These are phyloP conservation scores for Pangasius larnaudii DNA, from an alignment of 2,797 vertebrate species.

Conservation along the genomic window DNA sequence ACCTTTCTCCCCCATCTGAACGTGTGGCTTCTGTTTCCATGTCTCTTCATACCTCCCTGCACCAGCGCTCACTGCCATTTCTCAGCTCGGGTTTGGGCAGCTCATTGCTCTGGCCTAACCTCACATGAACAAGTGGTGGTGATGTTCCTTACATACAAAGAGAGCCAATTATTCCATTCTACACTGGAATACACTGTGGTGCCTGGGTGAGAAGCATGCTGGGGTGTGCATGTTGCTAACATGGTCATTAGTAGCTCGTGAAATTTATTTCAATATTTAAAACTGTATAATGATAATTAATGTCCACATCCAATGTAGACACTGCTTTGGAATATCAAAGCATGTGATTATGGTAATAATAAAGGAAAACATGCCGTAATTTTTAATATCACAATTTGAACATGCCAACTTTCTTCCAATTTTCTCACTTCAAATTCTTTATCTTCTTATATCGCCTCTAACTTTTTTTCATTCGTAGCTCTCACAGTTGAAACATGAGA, in stretches of 20 bases:
- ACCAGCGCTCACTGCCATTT: constrained; percentile 30
- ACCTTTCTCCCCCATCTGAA: constrained; percentile 11
- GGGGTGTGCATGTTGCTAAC: neutral
- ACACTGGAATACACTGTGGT: neutral
- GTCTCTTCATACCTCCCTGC: constrained; percentile 25
- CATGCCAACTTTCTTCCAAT: neutral
- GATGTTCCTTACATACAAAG: constrained; percentile 40
- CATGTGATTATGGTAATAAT: neutral
- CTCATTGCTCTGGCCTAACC: constrained; percentile 12
- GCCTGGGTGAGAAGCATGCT: constrained; percentile 1
- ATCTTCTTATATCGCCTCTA: constrained; percentile 19
- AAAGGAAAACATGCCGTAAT: neutral
- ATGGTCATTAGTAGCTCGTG: constrained; percentile 29
- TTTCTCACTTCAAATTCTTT: constrained; percentile 37
- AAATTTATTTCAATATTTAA: constrained; percentile 29
- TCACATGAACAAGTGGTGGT: constrained; percentile 28
- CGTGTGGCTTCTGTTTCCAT: constrained; percentile 29
- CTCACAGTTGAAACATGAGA: constrained; percentile 45
- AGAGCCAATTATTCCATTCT: constrained; percentile 54
- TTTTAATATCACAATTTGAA: constrained; percentile 10
- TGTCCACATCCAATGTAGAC: neutral
- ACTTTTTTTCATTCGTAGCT: constrained; percentile 25
- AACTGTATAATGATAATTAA: constrained; percentile 29
- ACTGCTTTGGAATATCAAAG: neutral
- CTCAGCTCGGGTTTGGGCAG: constrained; percentile 34